phyloP scores from a whole-genome alignment of 2,113 vertebrate genomes.

The Excalfactoria chinensis region DNA sequence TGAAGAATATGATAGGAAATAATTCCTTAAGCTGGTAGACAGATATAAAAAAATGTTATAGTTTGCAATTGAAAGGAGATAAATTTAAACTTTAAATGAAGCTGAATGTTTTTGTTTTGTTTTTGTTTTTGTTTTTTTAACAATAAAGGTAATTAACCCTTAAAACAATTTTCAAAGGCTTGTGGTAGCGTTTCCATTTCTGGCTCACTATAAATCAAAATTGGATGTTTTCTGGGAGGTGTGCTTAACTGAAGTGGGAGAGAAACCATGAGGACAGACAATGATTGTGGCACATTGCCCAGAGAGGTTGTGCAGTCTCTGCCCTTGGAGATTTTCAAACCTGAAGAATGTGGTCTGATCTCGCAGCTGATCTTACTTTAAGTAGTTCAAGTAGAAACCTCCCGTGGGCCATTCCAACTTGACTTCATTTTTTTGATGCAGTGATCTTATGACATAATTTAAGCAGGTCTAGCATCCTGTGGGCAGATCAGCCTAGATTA shows the following conservation, averaged over 20 bases:
- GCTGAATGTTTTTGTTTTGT: neutral
- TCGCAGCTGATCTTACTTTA: neutral
- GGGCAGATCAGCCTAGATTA: neutral
- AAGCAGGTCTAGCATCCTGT: neutral
- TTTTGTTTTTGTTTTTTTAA: no score
- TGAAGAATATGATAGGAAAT: neutral
- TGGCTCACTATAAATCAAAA: neutral
- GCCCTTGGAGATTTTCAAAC: neutral
- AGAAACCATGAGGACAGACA: neutral
- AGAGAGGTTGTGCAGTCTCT: neutral
- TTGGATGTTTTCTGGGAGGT: neutral
- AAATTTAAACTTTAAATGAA: neutral
- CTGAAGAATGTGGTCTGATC: neutral
- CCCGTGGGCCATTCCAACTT: neutral
- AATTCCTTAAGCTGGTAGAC: neutral
- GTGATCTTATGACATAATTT: neutral
- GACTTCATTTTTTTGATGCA: neutral
- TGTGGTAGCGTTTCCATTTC: neutral
- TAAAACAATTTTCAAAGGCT: neutral
- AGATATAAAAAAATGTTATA: neutral
- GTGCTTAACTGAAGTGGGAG: neutral
- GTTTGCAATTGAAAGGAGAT: neutral
- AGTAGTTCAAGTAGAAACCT: neutral
- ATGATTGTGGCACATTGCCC: neutral
- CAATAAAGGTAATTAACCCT: neutral